A percentile compares a stretch with the other conserved stretches of the same genome.
Evolutionary conservation across 2,113 vertebrate species (phyloP).

Genomic region (Pluvianellus socialis): DNA sequence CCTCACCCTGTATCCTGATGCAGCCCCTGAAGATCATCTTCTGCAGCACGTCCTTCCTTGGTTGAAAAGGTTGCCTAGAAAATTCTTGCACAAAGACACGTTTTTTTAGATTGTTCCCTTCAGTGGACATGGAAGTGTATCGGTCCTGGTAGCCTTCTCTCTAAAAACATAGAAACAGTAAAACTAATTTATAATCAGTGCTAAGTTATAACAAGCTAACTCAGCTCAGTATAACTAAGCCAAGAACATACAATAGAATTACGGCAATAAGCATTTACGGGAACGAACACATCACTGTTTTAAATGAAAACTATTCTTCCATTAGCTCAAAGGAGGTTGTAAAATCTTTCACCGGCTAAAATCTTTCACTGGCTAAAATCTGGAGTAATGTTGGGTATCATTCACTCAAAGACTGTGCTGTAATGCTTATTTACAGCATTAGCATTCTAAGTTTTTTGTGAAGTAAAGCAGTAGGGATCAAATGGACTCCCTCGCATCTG

Average conservation of each 20-base stretch:
- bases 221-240: not conserved
- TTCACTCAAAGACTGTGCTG: not conserved
- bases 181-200: not conserved
- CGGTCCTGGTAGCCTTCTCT: not conserved
- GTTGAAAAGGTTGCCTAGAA: not conserved
- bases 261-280: not conserved
- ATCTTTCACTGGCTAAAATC: not conserved
- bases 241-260: not conserved
- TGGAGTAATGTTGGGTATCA: not conserved
- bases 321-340: not conserved
- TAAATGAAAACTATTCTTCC: conserved; percentile 4
- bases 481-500: not conserved
- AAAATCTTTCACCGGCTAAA: not conserved
- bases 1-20: too few relatives aligned
- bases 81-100: not conserved
- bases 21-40: not conserved
- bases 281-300: not conserved
- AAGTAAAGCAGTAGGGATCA: not conserved
- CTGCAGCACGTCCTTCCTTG: not conserved
- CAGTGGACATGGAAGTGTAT: not conserved
- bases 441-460: not conserved
- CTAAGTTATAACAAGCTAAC: not conserved
- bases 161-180: not conserved
- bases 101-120: not conserved
- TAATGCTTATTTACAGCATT: not conserved